phyloP scores from a whole-genome alignment of 2,113 vertebrate genomes.

The Callorhinus ursinus region DNA sequence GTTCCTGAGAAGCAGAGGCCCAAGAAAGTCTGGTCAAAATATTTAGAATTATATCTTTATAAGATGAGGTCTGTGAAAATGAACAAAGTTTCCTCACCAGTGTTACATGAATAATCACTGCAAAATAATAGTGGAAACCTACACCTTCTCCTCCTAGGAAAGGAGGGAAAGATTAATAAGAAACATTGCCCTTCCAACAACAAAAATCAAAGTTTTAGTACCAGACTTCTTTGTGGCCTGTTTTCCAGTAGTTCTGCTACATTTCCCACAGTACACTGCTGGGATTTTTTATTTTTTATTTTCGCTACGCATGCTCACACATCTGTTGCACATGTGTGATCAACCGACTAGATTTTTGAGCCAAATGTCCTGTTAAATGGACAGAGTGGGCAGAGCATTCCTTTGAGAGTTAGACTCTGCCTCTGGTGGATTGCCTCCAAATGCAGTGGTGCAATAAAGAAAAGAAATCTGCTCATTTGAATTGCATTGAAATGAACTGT shows the following conservation, averaged over 20 bases:
- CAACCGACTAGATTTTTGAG: conserved; percentile 84
- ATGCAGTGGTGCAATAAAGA: conserved; percentile 87
- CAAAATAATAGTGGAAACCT: conserved; percentile 81
- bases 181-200: conserved; percentile 81
- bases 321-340: conserved; percentile 91
- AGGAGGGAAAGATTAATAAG: conserved; percentile 81
- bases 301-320: conserved; percentile 87
- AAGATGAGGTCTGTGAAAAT: conserved; percentile 79
- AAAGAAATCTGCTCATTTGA: conserved; percentile 86
- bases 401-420: conserved; percentile 87
- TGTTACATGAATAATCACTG: conserved; percentile 81
- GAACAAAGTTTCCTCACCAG: conserved; percentile 78
- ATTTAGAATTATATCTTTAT: conserved; percentile 81
- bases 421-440: conserved; percentile 88
- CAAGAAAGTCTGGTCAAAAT: conserved; percentile 83
- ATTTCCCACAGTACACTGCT: conserved; percentile 86
- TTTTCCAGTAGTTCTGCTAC: conserved; percentile 88
- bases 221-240: conserved; percentile 82
- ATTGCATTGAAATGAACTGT: conserved; percentile 90
- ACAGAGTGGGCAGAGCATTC: conserved; percentile 89
- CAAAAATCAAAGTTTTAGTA: conserved; percentile 84
- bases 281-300: conserved; percentile 87
- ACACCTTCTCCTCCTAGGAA: background rate
- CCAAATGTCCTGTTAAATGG: conserved; percentile 89
- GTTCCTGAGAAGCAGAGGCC: conserved; percentile 83